These are phyloP conservation scores for Pungitius pungitius DNA, from an alignment of 2,113 vertebrate species.

Conservation along the genomic window DNA sequence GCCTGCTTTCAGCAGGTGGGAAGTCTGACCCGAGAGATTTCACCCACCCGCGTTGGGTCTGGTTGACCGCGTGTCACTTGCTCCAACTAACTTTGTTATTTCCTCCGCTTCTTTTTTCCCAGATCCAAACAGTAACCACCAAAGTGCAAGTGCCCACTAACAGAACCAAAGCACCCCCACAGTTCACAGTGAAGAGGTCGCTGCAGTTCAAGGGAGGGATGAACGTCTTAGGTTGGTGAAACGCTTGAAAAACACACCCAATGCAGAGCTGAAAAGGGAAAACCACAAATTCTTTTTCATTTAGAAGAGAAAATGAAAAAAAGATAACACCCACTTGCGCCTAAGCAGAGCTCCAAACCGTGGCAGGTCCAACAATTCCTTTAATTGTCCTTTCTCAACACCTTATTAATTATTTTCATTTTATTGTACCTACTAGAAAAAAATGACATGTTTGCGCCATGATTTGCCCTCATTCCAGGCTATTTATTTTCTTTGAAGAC, in stretches of 20 bases:
- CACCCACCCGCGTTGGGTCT: not conserved
- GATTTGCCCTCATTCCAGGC: not conserved
- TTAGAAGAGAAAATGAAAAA: not conserved
- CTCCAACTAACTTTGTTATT: slow-evolving; percentile 17
- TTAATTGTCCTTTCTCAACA: not conserved
- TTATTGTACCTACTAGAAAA: not conserved
- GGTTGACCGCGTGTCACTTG: slow-evolving; percentile 9
- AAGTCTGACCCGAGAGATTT: not conserved
- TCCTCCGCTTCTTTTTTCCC: slow-evolving; percentile 30
- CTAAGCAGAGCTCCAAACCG: not conserved
- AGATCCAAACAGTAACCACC: slow-evolving; percentile 95
- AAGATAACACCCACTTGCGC: not conserved
- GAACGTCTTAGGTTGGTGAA: slow-evolving; percentile 92
- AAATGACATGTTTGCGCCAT: not conserved
- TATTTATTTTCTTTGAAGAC: not conserved
- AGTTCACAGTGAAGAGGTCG: slow-evolving; percentile 88
- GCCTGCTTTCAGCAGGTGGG: slow-evolving; percentile 98
- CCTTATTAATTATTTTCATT: not conserved
- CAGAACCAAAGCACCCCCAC: slow-evolving; percentile 82
- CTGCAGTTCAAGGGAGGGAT: slow-evolving; percentile 98
- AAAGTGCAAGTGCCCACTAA: slow-evolving; percentile 88
- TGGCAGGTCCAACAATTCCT: not conserved
- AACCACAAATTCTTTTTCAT: not conserved
- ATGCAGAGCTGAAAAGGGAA: slow-evolving; percentile 13
- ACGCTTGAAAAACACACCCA: slow-evolving; percentile 17